Evolutionary conservation across 2,797 vertebrate species (phyloP).

Genomic region (Pangasius macronema): DNA sequence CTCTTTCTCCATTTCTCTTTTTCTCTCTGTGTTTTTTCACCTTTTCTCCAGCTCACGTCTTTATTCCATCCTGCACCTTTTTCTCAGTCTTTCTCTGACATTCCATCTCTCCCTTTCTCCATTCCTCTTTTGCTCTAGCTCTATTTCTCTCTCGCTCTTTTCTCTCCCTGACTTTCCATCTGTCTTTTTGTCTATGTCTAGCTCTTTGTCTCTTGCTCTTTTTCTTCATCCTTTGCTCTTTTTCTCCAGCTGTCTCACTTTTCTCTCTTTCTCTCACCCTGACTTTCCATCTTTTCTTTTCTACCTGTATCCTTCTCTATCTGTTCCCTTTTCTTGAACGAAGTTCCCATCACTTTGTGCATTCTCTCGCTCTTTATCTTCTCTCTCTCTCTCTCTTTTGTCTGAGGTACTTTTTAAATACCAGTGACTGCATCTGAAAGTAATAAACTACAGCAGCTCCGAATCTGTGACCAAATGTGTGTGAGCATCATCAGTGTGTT

Average conservation of each 20-base stretch:
- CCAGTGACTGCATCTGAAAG: not conserved
- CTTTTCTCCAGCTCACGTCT: not conserved
- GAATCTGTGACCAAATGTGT: not conserved
- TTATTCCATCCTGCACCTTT: not conserved
- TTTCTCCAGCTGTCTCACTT: not conserved
- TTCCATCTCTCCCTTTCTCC: not conserved
- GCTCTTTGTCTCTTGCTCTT: not conserved
- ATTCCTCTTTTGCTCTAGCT: not conserved
- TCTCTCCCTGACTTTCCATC: not conserved
- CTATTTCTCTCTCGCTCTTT: not conserved
- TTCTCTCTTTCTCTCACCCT: not conserved
- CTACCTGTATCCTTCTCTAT: not conserved
- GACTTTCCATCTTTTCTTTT: not conserved
- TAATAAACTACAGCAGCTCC: not conserved
- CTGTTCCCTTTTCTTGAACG: not conserved
- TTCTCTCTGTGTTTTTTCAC: not conserved
- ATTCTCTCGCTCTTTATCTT: not conserved
- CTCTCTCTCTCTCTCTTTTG: constrained; percentile 19
- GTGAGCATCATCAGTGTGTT: not conserved
- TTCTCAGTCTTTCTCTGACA: not conserved
- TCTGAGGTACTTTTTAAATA: not conserved
- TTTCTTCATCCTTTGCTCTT: not conserved
- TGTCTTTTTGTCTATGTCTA: not conserved
- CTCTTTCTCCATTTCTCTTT: not conserved
- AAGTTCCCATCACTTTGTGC: not conserved